Percentiles rank a stretch among this genome's conserved stretches.
phyloP scores from a whole-genome alignment of 2,113 vertebrate species.

The Heloderma charlesbogerti region DNA sequence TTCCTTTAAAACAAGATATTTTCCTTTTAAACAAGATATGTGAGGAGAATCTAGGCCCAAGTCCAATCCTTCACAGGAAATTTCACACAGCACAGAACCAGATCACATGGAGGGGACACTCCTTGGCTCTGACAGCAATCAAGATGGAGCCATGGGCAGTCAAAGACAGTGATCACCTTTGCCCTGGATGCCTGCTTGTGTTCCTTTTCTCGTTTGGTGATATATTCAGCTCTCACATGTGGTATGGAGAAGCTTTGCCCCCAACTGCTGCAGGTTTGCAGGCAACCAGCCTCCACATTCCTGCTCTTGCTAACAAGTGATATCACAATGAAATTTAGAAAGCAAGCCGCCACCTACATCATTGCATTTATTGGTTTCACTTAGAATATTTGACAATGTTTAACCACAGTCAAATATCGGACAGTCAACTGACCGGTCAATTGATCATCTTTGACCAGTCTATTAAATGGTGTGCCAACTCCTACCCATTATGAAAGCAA shows the following conservation, averaged over 20 bases:
- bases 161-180: not conserved
- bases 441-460: not conserved
- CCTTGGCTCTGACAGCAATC: not conserved
- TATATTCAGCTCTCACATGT: not conserved
- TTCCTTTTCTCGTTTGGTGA: not conserved
- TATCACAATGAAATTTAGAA: not conserved
- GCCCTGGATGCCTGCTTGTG: not conserved
- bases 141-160: not conserved
- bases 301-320: not conserved
- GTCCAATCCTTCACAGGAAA: not conserved
- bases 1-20: too few relatives aligned
- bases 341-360: not conserved
- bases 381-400: not conserved
- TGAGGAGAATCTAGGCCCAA: not conserved
- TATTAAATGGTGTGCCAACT: not conserved
- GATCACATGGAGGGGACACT: too few relatives aligned
- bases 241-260: not conserved
- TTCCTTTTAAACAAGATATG: too few relatives aligned
- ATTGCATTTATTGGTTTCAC: not conserved
- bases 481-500: not conserved
- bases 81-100: not conserved
- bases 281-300: not conserved
- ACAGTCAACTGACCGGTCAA: not conserved
- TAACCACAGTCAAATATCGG: not conserved
- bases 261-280: not conserved